Percentiles rank a stretch among this genome's conserved stretches.
Conservation (phyloP, 1,140 invertebrate genomes). For the Chrysomallon squamiferum region DNA sequence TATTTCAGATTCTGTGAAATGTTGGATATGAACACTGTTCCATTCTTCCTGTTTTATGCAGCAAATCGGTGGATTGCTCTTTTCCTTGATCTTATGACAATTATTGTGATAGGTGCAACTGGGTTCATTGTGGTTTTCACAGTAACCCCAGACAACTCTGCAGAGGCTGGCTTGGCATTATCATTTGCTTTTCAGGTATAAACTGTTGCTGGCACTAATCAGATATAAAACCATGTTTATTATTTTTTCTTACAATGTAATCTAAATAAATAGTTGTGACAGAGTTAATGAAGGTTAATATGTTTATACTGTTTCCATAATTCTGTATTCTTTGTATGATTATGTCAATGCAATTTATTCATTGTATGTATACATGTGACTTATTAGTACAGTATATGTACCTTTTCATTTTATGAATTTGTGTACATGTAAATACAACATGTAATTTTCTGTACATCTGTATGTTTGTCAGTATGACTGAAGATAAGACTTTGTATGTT, state of each 20-base stretch:
- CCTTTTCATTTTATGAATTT: too few species aligned
- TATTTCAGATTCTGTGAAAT: constrained; percentile 66
- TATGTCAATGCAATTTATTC: too few species aligned
- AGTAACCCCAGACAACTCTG: constrained; percentile 64
- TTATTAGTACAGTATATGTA: too few species aligned
- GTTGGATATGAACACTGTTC: constrained; percentile 67
- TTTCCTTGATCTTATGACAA: constrained; percentile 69
- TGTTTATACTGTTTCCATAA: background rate
- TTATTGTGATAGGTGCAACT: constrained; percentile 65
- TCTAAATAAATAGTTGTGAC: too few species aligned
- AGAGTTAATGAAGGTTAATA: background rate
- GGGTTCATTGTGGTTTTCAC: constrained; percentile 69
- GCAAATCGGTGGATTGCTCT: constrained; percentile 74
- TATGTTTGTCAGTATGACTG: too few species aligned
- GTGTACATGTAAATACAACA: too few species aligned
- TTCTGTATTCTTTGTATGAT: background rate
- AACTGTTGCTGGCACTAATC: too few species aligned
- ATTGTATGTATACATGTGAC: too few species aligned
- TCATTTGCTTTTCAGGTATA: constrained; percentile 69
- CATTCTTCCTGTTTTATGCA: constrained; percentile 68
- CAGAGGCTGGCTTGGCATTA: constrained; percentile 73
- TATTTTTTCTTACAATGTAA: too few species aligned
- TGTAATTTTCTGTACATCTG: too few species aligned
- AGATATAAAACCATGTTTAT: too few species aligned
- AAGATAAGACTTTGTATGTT: too few species aligned